Evolutionary conservation across 2,113 vertebrate genomes (phyloP), one percentile per base, ranked within the genome.

Genomic region (Coregonus clupeaformis): DNA sequence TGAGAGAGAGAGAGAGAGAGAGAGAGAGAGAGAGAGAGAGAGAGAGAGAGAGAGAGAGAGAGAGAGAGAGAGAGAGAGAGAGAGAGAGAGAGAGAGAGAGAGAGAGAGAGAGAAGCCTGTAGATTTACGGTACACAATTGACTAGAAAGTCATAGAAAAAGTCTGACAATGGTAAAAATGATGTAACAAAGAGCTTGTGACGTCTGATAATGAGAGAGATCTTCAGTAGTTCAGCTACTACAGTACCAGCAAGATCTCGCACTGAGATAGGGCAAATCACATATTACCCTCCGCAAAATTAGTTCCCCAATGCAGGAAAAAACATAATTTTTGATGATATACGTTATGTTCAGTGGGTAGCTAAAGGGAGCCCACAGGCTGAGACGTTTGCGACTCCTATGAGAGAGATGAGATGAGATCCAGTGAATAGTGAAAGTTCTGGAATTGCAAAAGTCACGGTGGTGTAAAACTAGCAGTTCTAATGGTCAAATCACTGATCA

Each of bases 291-390:
- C 16, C 69, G 82, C 81, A n/a, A 88, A 90, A 92, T 86, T 75
- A 85, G 86, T 87, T 91, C 87, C 87, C 80, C 82, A 86, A 86
- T 79, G 52, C 71, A n/a, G n/a, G n/a, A n/a, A n/a, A n/a, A n/a
- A n/a, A n/a, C n/a, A n/a, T n/a, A 77, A 82, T 88, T 87, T 87
- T 83, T 73, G 74, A 59, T 71, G 68, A 83, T 75, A 65, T 73
- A 74, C 79, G 65, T 0, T 69, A 73, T 82, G 65, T 79, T 52
- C 71, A 63, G 77, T 60, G 73, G 20, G 20, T 68, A 75, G 63
- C 70, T 73, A 12, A 36, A 6, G 18, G 74, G 68, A 72, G 71
- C 76, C 73, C 49, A 64, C 73, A 70, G 77, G 47, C 60, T 42
- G 72, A 7, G 52, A 68, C 73, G 74, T 83, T 82, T 84, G 80